Conservation (phyloP, 2,797 vertebrate genomes). For the Pteronotus mesoamericanus region DNA sequence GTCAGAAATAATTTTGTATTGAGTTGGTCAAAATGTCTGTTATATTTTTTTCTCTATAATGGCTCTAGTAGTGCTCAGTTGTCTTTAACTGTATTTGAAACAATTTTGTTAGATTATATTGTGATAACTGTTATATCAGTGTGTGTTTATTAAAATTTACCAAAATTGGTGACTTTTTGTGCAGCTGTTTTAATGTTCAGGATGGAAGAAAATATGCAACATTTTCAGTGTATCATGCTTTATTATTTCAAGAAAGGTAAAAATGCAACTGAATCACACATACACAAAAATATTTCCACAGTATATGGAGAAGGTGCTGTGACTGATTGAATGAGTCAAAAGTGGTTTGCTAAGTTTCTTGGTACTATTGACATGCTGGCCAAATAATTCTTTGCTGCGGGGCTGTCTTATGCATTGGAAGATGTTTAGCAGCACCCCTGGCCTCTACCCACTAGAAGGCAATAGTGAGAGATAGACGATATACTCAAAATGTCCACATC, state of each 20-base stretch:
- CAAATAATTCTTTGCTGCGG: not conserved
- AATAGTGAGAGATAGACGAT: not conserved
- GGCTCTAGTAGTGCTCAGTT: not conserved
- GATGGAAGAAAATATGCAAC: not conserved
- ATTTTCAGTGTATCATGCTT: not conserved
- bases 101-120: not conserved
- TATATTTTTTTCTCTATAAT: not conserved
- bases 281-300: not conserved
- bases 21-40: not conserved
- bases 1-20: not conserved
- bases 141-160: too few relatives aligned
- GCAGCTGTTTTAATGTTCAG: not conserved
- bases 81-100: not conserved
- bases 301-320: not conserved
- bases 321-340: not conserved
- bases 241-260: not conserved
- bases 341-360: not conserved
- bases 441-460: not conserved
- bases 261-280: not conserved
- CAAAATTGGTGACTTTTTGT: not conserved
- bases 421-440: not conserved
- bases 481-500: not conserved
- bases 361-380: not conserved
- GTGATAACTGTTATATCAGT: too few relatives aligned
- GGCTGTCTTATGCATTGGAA: not conserved